phyloP scores from a whole-genome alignment of 2,797 vertebrate species.

The Glyptemys insculpta region DNA sequence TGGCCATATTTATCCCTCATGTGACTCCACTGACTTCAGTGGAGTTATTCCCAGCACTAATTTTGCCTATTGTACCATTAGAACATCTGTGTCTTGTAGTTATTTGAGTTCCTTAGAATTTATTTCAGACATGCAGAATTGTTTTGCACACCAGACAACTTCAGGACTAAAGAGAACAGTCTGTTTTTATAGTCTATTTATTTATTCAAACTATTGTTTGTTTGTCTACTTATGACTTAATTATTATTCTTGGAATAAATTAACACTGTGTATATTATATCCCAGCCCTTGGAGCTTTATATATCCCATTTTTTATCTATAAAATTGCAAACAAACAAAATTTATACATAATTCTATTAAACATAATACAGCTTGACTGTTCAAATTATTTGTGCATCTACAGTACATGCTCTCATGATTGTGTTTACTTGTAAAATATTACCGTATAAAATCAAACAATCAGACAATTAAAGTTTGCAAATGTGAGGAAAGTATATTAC shows the following conservation, averaged over 20 bases:
- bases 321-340: conserved; percentile 7
- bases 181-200: conserved; percentile 21
- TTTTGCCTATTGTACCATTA: not conserved
- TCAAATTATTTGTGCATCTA: conserved; percentile 42
- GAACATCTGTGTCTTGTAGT: not conserved
- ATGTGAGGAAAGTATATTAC: conserved; percentile 27
- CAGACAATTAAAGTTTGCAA: conserved; percentile 60
- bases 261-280: conserved; percentile 23
- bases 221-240: conserved; percentile 29
- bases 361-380: conserved; percentile 35
- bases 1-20: not conserved
- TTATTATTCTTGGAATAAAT: conserved; percentile 52
- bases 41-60: not conserved
- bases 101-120: not conserved
- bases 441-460: conserved; percentile 52
- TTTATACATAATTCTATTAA: conserved; percentile 46
- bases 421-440: conserved; percentile 54
- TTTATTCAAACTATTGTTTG: conserved; percentile 38
- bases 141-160: not conserved
- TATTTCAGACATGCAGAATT: not conserved
- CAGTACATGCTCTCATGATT: conserved; percentile 14
- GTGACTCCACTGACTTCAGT: not conserved
- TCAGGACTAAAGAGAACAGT: not conserved
- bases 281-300: conserved; percentile 28
- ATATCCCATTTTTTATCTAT: conserved; percentile 1